Evolutionary conservation across 2,888 invertebrate species (phyloP), one percentile per base, ranked within the genome.

Genomic region (Parthenolecanium corni): DNA sequence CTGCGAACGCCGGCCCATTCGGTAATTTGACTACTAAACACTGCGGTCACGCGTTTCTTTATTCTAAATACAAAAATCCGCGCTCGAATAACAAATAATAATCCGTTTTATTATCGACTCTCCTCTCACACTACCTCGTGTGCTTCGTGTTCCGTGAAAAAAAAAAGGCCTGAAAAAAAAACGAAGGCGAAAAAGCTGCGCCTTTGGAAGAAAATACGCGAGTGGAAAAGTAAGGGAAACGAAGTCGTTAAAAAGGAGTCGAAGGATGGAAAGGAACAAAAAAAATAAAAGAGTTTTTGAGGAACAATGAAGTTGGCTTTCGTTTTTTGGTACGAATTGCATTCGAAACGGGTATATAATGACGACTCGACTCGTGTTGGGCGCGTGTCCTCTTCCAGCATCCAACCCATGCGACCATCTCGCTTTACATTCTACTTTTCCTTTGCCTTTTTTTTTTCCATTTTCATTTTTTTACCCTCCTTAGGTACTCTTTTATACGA

Each of bases 321-420:
- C 31, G 31, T 31, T n/a, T n/a, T n/a, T 31, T 31, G 31, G 31
- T 31, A 31, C 4, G 31, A 31, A 31, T 31, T 31, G 31, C 31
- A 31, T 31, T 31, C 31, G 49, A 20, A 23, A 14, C 11, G 5
- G 14, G 51, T 20, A 51, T 49, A 61, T 61, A 61, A 61, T 61
- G 61, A 61, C 61, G 61, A 61, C 61, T 61, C 61, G 61, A 61
- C 61, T 61, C 61, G 61, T 61, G 61, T 61, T 61, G 61, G 61
- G 51, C 61, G 51, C 61, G 61, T 51, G 61, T 61, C 61, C 49
- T 49, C 40, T 31, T 36, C 36, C 58, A 49, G n/a, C n/a, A n/a
- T n/a, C n/a, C n/a, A n/a, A n/a, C n/a, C n/a, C n/a, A n/a, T 42
- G 40, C 42, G 24, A 54, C 54, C 38, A 42, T 31, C 31, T 31